Conservation (phyloP, 2,113 vertebrate species). For the Deroptyus accipitrinus region DNA sequence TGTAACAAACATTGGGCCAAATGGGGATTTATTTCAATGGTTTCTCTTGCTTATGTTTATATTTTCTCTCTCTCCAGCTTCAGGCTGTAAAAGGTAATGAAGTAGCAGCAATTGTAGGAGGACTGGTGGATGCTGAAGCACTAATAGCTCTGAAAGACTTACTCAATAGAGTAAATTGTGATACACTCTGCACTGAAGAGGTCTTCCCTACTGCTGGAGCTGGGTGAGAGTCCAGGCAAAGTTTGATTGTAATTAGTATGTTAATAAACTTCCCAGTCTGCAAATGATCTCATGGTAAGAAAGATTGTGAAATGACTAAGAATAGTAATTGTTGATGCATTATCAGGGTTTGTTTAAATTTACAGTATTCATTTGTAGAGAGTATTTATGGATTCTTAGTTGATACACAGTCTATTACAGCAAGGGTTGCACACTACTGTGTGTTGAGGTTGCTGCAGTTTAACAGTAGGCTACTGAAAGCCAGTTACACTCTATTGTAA, state of each 20-base stretch:
- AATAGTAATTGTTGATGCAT: background rate
- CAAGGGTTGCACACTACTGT: background rate
- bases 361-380: background rate
- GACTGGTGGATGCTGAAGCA: constrained; percentile 93
- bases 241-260: background rate
- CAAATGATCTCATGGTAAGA: background rate
- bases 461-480: background rate
- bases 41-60: background rate
- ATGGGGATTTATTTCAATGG: background rate
- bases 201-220: constrained; percentile 91
- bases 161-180: constrained; percentile 88
- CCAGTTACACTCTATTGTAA: background rate
- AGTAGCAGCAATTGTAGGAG: constrained; percentile 89
- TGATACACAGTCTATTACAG: background rate
- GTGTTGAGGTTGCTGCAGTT: background rate
- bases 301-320: background rate
- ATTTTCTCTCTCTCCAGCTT: constrained; percentile 75
- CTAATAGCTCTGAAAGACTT: constrained; percentile 92
- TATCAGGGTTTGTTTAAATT: background rate
- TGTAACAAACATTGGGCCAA: background rate
- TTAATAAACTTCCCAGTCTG: background rate
- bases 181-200: constrained; percentile 94
- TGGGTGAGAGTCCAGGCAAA: constrained; percentile 77
- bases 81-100: constrained; percentile 84
- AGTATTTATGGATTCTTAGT: background rate